These are phyloP conservation scores for Apotomis capreana DNA, from an alignment of 2,888 invertebrate species.

Conservation along the genomic window DNA sequence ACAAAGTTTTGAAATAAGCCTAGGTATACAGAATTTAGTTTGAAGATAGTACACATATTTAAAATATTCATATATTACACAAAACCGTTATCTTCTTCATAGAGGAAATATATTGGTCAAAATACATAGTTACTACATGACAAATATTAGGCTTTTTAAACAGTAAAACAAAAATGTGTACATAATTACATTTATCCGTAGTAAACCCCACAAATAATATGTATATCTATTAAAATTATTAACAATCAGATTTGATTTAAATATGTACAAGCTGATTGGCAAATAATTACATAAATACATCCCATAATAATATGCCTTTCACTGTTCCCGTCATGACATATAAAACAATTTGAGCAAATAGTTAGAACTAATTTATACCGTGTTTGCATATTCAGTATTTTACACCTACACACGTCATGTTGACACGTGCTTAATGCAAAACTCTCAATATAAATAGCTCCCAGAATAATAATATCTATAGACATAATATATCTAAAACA, in stretches of 20 bases:
- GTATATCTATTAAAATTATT: slow-evolving; percentile 30
- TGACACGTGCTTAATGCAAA: background rate
- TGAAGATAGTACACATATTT: slow-evolving; percentile 10
- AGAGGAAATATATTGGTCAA: background rate
- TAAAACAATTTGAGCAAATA: slow-evolving; percentile 58
- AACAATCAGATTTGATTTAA: slow-evolving; percentile 30
- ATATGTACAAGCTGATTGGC: slow-evolving; percentile 36
- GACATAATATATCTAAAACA: slow-evolving; percentile 7
- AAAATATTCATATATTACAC: background rate
- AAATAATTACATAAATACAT: slow-evolving; percentile 33
- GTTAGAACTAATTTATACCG: slow-evolving; percentile 38
- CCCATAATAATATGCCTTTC: slow-evolving; percentile 37
- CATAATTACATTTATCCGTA: slow-evolving; percentile 27
- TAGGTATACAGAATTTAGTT: background rate
- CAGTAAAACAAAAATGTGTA: slow-evolving; percentile 4
- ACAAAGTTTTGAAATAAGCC: background rate
- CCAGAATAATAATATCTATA: background rate
- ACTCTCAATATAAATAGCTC: slow-evolving; percentile 9
- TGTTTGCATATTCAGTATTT: slow-evolving; percentile 2
- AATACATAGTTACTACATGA: slow-evolving; percentile 9
- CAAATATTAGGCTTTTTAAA: slow-evolving; percentile 30
- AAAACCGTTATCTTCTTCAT: background rate
- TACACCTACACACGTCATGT: background rate
- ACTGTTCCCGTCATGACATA: slow-evolving; percentile 50
- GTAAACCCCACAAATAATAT: slow-evolving; percentile 50